These are phyloP conservation scores for Pemphredon lugubris DNA, from an alignment of 2,888 invertebrate genomes.

Conservation along the genomic window DNA sequence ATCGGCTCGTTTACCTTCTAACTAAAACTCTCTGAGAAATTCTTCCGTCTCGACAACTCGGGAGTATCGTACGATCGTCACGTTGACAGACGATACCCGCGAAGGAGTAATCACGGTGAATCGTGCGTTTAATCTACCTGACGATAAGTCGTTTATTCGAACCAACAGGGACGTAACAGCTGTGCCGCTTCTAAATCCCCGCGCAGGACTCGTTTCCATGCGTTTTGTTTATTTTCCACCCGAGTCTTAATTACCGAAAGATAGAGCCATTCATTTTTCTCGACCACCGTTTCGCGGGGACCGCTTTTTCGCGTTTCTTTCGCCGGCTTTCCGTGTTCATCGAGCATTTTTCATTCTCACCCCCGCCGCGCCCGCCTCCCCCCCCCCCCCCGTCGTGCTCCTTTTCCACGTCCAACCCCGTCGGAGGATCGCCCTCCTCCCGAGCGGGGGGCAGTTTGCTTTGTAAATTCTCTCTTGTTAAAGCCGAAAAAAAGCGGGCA, in stretches of 20 bases:
- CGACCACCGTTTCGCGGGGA: conserved; percentile 37
- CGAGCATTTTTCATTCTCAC: conserved; percentile 13
- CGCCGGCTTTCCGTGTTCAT: conserved; percentile 8
- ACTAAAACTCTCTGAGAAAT: background rate
- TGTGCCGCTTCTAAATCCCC: conserved; percentile 59
- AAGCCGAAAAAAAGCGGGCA: conserved; percentile 35
- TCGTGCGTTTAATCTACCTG: conserved; percentile 72
- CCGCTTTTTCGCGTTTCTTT: conserved; percentile 20
- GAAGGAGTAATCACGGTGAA: conserved; percentile 39
- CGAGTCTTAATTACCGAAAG: conserved; percentile 76
- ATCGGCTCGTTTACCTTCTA: no score
- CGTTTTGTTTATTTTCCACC: conserved; percentile 70
- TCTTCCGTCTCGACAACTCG: background rate
- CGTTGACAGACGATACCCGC: conserved; percentile 23
- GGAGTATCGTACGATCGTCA: background rate
- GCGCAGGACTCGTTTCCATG: conserved; percentile 33
- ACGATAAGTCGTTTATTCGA: conserved; percentile 75
- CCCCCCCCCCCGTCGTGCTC: background rate
- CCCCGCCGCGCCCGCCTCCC: background rate
- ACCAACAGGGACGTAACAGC: conserved; percentile 69
- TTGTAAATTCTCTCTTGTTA: conserved; percentile 46
- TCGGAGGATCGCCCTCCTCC: conserved; percentile 24
- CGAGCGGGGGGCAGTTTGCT: conserved; percentile 16
- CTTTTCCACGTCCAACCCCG: conserved; percentile 7
- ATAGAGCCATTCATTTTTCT: conserved; percentile 75